Conservation (phyloP, 2,113 vertebrate genomes). For the Elachura formosa region DNA sequence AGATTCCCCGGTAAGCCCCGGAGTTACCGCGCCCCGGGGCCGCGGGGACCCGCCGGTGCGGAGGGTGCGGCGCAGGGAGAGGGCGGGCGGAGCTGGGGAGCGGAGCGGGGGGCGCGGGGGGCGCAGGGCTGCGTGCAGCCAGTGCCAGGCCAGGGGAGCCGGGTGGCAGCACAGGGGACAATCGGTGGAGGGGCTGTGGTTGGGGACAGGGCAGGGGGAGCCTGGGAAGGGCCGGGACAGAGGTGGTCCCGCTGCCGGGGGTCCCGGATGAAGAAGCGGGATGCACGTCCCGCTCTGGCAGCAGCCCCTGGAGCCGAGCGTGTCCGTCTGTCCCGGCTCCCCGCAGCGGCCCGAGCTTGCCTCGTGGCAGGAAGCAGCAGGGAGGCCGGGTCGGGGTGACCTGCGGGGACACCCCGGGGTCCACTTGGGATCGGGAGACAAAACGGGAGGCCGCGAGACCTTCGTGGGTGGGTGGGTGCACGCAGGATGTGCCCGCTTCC, state of each 20-base stretch:
- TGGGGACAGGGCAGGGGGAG: not conserved
- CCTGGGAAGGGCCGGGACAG: not conserved
- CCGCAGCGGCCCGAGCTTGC: not conserved
- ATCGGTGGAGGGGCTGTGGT: rapidly evolving
- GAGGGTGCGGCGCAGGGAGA: not conserved
- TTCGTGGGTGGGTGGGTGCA: rapidly evolving
- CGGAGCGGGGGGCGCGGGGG: not conserved
- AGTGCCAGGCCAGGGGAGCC: not conserved
- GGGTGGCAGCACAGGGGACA: not conserved
- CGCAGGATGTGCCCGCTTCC: rapidly evolving
- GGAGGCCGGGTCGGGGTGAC: not conserved
- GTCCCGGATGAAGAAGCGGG: not conserved
- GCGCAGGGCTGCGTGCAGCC: not conserved
- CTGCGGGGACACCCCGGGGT: not conserved
- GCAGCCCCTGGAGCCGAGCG: rapidly evolving
- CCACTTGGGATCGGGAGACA: rapidly evolving
- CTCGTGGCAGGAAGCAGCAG: slow-evolving; percentile 53
- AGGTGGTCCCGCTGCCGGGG: not conserved
- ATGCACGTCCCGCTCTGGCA: not conserved
- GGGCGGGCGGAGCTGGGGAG: too few relatives aligned
- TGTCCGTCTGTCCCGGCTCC: not conserved
- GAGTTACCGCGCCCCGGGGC: not conserved
- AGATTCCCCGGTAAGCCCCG: not conserved
- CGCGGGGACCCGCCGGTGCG: not conserved
- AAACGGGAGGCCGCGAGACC: rapidly evolving